Evolutionary conservation across 1,140 invertebrate species (phyloP), one percentile per base, ranked within the genome.

Genomic region (Whitmania pigra): DNA sequence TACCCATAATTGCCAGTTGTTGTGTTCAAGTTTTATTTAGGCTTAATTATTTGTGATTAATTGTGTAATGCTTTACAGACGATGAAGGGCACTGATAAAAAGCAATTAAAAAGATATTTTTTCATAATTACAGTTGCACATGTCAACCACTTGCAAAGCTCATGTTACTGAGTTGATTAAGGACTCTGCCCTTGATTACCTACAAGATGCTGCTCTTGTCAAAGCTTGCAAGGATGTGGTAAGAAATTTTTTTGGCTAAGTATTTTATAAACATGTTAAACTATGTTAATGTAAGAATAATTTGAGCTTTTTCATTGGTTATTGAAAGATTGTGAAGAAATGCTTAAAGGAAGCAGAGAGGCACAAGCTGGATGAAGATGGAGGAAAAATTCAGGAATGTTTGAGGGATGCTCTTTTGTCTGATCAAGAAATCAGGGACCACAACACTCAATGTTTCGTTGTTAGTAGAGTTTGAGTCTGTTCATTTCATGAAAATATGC

Each of bases 121-220:
- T 49, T 36, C 31, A 36, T 6, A 36, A 17, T 49, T 49, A 49
- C 43, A 49, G 43, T 49, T 17, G 43, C 43, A 49, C 9, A 74
- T 82, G n/a, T 87, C 87, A 9, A 78, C 82, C n/a, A 83, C 85
- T 29, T 96, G 93, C 80, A 88, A 91, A 77, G 86, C 87, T 76
- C 88, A 93, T 83, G 87, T 97, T 80, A 85, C 88, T 7, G 86
- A 86, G 75, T 87, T 94, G 69, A 85, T 94, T 53, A 87, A 89
- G 80, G 91, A 94, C 78, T 89, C 91, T 76, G 91, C 91, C 6
- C 80, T 92, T 29, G 91, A 94, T 83, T 90, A 92, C 78, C 87
- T 76, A 36, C 75, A 78, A 72, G 92, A 94, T 85, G 90, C 91
- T 13, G 82, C 92, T 3, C 83, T 94, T 15, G 87, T 87, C 57